These are phyloP conservation scores for Gymnodraco acuticeps DNA, from an alignment of 2,797 vertebrate genomes.

Conservation along the genomic window DNA sequence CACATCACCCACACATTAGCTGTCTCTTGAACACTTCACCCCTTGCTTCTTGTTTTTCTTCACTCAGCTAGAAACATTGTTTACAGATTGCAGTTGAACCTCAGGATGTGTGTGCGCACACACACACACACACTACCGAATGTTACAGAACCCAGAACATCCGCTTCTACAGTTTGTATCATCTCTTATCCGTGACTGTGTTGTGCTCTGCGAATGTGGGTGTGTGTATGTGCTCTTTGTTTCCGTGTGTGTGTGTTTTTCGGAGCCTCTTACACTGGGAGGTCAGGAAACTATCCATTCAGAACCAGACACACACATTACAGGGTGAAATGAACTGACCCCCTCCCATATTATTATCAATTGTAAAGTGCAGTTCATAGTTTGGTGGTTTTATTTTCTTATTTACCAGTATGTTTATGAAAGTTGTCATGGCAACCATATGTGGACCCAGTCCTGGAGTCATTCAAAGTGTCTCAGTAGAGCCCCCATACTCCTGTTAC, in stretches of 20 bases:
- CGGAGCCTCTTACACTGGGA: slow-evolving; percentile 29
- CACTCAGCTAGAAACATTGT: slow-evolving; percentile 67
- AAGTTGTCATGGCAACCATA: slow-evolving; percentile 38
- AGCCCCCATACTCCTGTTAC: neutral
- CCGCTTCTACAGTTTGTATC: slow-evolving; percentile 53
- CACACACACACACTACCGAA: neutral
- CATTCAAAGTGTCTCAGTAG: neutral
- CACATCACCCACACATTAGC: slow-evolving; percentile 1
- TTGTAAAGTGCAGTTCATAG: neutral
- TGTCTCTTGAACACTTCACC: slow-evolving; percentile 65
- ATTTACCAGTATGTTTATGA: neutral
- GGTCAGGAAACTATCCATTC: slow-evolving; percentile 63
- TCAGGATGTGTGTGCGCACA: slow-evolving; percentile 31
- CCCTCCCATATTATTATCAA: neutral
- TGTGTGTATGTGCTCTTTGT: slow-evolving; percentile 24
- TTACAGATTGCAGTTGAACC: slow-evolving; percentile 66
- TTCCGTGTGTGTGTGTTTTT: slow-evolving; percentile 25
- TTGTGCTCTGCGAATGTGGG: neutral
- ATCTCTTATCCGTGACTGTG: slow-evolving; percentile 45
- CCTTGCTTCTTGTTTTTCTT: slow-evolving; percentile 65
- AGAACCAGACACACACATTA: slow-evolving; percentile 32
- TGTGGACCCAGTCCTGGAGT: slow-evolving; percentile 15
- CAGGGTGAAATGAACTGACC: neutral
- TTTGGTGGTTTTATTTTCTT: slow-evolving; percentile 1
- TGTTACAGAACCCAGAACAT: slow-evolving; percentile 31